These are phyloP conservation scores for Macrotrachela quadricornifera DNA, from an alignment of 1,140 invertebrate species.

Conservation along the genomic window DNA sequence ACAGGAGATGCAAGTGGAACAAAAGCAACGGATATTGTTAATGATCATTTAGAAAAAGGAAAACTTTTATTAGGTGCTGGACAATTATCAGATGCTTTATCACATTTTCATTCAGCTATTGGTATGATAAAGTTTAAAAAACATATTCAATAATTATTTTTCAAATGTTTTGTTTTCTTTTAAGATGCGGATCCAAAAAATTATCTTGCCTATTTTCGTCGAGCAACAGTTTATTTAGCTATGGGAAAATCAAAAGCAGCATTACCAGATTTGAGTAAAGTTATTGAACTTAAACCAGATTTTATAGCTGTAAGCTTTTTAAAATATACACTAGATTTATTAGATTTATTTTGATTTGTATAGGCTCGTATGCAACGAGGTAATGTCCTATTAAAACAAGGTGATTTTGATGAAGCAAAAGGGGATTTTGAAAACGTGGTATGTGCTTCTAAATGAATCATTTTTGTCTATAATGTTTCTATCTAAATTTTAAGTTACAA, in stretches of 20 bases:
- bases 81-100: constrained; percentile 78
- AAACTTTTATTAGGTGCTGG: constrained; percentile 67
- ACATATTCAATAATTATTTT: too few relatives aligned
- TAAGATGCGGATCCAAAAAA: constrained; percentile 73
- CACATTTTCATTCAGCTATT: constrained; percentile 91
- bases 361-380: constrained; percentile 62
- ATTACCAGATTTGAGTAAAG: constrained; percentile 68
- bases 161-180: too few relatives aligned
- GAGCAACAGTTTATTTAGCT: constrained; percentile 86
- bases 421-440: constrained; percentile 62
- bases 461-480: background rate
- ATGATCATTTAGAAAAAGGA: constrained; percentile 75
- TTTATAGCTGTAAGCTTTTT: constrained; percentile 51
- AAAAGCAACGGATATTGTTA: constrained; percentile 40
- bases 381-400: constrained; percentile 66
- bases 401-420: constrained; percentile 54
- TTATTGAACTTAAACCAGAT: constrained; percentile 75
- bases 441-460: constrained; percentile 30
- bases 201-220: constrained; percentile 57
- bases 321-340: background rate
- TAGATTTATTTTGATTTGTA: constrained; percentile 15
- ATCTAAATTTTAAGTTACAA: constrained; percentile 38
- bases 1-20: too few relatives aligned
- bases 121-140: constrained; percentile 39
- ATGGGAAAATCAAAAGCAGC: constrained; percentile 85